A percentile compares a stretch with the other conserved stretches of the same genome.
These are phyloP conservation scores for Felis catus DNA, from an alignment of 2,113 vertebrate species.

Conservation along the genomic window F.catus_Fca126_mat1.0 CM031415.1:161757001-161757500, in stretches of 20 bases:
- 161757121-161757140: neutral
- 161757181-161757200: neutral
- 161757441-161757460: neutral
- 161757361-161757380: constrained; percentile 8
- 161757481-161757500: neutral
- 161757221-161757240: neutral
- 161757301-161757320: neutral
- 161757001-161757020: neutral
- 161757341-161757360: neutral
- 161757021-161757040: neutral
- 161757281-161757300: neutral
- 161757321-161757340: neutral
- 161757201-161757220: neutral
- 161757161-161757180: neutral
- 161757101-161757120: neutral
- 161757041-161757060: neutral
- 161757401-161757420: neutral
- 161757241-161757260: neutral
- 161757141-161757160: neutral
- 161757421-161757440: neutral
- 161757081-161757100: neutral
- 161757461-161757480: neutral
- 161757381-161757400: neutral
- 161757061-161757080: constrained; percentile 7
- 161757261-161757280: neutral